phyloP scores from a whole-genome alignment of 2,113 vertebrate species.

The Megaceryle maxima region DNA sequence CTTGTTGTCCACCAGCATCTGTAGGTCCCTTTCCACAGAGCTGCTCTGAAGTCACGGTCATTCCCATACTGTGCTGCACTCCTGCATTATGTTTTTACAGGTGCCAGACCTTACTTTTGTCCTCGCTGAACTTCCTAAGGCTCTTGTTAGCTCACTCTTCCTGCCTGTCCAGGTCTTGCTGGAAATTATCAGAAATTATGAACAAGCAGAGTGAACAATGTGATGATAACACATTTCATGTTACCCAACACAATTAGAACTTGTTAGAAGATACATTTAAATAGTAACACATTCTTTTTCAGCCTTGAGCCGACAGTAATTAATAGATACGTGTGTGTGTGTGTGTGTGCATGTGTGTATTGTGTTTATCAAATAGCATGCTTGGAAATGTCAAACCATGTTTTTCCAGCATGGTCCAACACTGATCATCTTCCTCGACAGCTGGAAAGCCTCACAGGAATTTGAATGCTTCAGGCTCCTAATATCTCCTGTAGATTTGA shows the following conservation, averaged over 20 bases:
- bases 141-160: too few relatives aligned
- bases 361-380: not conserved
- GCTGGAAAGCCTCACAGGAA: not conserved
- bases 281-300: not conserved
- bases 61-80: too few relatives aligned
- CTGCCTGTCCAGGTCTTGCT: not conserved
- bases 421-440: constrained; percentile 15
- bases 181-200: not conserved
- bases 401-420: not conserved
- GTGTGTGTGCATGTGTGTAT: too few relatives aligned
- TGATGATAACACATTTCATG: not conserved
- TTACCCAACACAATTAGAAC: not conserved
- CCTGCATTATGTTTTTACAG: too few relatives aligned
- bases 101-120: too few relatives aligned
- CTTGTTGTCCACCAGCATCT: too few relatives aligned
- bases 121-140: too few relatives aligned
- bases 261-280: not conserved
- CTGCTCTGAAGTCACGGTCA: too few relatives aligned
- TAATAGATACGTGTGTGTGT: not conserved
- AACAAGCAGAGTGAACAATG: not conserved
- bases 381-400: constrained; percentile 33
- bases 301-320: not conserved
- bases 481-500: not conserved
- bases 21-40: too few relatives aligned
- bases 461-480: constrained; percentile 1